These are phyloP conservation scores for Creontiades dilutus DNA, from an alignment of 2,888 invertebrate species.

Conservation along the genomic window DNA sequence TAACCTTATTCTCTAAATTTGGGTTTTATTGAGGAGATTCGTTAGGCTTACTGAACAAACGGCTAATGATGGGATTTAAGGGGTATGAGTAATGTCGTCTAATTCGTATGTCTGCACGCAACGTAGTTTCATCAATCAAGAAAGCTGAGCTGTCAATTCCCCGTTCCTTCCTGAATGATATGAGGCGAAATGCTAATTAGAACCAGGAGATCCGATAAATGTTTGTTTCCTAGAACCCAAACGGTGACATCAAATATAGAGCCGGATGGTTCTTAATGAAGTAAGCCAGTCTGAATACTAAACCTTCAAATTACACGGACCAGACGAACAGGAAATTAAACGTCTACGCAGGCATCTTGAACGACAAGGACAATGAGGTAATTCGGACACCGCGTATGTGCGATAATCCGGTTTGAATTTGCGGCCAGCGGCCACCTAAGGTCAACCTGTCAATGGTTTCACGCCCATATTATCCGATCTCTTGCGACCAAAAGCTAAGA, in stretches of 20 bases:
- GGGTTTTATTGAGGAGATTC: too few species aligned
- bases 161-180: background rate
- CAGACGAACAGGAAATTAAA: constrained; percentile 26
- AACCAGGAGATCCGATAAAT: background rate
- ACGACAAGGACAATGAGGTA: constrained; percentile 31
- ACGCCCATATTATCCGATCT: too few species aligned
- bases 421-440: background rate
- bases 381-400: background rate
- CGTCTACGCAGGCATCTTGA: constrained; percentile 1
- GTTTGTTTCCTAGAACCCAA: constrained; percentile 21
- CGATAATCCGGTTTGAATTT: constrained; percentile 1
- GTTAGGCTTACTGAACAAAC: too few species aligned
- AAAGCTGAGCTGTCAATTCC: constrained; percentile 9
- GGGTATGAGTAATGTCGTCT: background rate
- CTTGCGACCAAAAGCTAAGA: too few species aligned
- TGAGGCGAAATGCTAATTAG: background rate
- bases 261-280: background rate
- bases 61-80: background rate
- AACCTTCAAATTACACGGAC: constrained; percentile 1
- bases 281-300: constrained; percentile 44
- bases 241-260: constrained; percentile 8
- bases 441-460: background rate
- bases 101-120: background rate
- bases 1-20: too few species aligned
- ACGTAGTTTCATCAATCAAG: background rate